phyloP scores from a whole-genome alignment of 2,888 invertebrate species.

The Ennomos erosarius region DNA sequence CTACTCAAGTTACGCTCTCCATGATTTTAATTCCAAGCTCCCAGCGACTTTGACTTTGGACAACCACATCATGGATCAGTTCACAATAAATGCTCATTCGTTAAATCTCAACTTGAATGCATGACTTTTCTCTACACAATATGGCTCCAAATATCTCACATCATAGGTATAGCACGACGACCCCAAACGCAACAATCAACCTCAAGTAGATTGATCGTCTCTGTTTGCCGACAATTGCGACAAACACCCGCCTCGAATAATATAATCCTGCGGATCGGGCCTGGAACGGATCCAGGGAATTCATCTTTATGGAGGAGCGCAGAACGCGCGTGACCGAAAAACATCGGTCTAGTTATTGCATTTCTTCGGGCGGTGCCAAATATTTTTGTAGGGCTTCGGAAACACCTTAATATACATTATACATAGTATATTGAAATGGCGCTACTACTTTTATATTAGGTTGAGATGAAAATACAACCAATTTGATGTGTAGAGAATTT shows the following conservation, averaged over 20 bases:
- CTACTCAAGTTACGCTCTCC: too few species aligned
- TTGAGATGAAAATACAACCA: too few species aligned
- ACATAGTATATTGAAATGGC: neutral
- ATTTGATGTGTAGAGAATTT: too few species aligned
- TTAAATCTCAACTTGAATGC: neutral
- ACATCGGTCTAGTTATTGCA: slow-evolving; percentile 41
- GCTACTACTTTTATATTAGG: too few species aligned
- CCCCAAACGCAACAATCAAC: slow-evolving; percentile 20
- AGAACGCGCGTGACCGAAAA: slow-evolving; percentile 48
- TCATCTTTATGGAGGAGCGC: slow-evolving; percentile 49
- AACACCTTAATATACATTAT: slow-evolving; percentile 2
- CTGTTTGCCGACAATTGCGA: slow-evolving; percentile 48
- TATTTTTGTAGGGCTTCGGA: slow-evolving; percentile 25
- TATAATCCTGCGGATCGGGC: slow-evolving; percentile 50
- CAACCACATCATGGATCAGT: neutral
- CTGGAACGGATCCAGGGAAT: slow-evolving; percentile 57
- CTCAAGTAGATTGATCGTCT: slow-evolving; percentile 37
- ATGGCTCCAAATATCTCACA: slow-evolving; percentile 14
- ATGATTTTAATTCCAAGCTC: too few species aligned
- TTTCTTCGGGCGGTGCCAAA: slow-evolving; percentile 36
- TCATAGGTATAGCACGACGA: slow-evolving; percentile 7
- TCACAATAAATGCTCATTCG: too few species aligned
- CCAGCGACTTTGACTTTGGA: too few species aligned
- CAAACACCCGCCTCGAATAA: slow-evolving; percentile 52
- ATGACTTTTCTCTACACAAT: slow-evolving; percentile 9